Conservation (phyloP, 2,113 vertebrate species). For the human region DNA sequence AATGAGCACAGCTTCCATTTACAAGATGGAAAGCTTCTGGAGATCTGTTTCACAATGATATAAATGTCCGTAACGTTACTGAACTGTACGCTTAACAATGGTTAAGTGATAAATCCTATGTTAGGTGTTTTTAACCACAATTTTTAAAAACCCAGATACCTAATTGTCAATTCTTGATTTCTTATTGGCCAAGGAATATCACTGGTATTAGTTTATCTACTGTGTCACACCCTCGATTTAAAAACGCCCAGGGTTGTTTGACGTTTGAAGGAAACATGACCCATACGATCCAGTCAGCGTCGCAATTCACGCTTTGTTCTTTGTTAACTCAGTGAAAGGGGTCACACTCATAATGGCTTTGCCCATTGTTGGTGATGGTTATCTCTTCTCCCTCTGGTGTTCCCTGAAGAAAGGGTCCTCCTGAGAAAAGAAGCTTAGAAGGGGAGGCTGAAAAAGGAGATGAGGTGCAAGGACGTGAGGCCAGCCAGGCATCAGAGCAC, state of each 20-base stretch:
- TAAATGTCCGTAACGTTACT: no score
- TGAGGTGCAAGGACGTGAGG: neutral
- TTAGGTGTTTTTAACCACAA: neutral
- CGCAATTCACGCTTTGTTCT: no score
- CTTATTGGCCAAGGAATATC: no score
- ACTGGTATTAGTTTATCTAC: neutral
- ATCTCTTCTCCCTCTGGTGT: neutral
- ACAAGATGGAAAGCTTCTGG: neutral
- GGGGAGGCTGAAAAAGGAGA: neutral
- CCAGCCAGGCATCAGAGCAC: neutral
- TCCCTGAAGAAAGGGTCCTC: neutral
- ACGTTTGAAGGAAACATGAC: neutral
- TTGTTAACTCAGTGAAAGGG: neutral
- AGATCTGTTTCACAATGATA: neutral
- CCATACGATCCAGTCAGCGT: neutral
- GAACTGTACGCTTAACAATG: neutral
- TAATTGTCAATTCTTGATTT: no score
- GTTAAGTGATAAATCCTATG: no score
- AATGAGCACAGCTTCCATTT: neutral
- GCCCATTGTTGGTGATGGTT: neutral
- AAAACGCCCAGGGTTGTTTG: neutral
- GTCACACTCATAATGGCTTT: neutral
- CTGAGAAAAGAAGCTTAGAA: neutral
- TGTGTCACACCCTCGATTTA: neutral
- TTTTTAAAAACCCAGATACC: neutral